phyloP scores from a whole-genome alignment of 1,140 invertebrate genomes.

The Mercenaria mercenaria region DNA sequence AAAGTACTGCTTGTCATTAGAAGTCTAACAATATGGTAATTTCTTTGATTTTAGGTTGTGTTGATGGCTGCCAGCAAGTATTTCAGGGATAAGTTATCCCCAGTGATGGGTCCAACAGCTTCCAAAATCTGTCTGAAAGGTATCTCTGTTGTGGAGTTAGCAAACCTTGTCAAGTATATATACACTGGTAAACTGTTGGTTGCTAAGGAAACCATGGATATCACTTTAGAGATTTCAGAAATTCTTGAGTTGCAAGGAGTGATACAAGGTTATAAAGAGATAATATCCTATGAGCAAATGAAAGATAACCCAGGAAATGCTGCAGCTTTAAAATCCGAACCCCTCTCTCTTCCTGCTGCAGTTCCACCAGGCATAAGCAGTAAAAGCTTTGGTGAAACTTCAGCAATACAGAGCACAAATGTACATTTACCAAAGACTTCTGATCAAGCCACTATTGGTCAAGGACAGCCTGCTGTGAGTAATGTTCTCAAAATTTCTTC shows the following conservation, averaged over 20 bases:
- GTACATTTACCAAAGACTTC: background rate
- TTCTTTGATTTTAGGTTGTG: constrained; percentile 55
- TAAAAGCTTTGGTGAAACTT: background rate
- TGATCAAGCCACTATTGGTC: background rate
- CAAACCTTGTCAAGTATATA: constrained; percentile 58
- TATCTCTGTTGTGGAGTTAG: constrained; percentile 56
- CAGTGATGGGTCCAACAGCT: constrained; percentile 4
- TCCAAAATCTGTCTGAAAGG: constrained; percentile 59
- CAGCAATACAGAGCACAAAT: background rate
- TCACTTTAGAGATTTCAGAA: constrained; percentile 56
- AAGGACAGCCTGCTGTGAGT: background rate
- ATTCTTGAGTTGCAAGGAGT: constrained; percentile 49
- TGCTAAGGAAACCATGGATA: constrained; percentile 58
- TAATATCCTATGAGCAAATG: constrained; percentile 44
- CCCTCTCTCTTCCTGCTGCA: no score
- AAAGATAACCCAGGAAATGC: background rate
- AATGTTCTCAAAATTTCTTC: background rate
- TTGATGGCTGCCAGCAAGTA: constrained; percentile 62
- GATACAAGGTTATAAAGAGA: constrained; percentile 55
- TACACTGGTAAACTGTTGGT: constrained; percentile 60
- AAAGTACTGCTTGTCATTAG: no score
- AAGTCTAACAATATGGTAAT: no score
- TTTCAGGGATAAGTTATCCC: constrained; percentile 50
- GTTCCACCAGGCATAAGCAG: background rate
- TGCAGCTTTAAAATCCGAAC: background rate